Evolutionary conservation across 1,140 invertebrate genomes (phyloP).

Genomic region (Papilio polyxenes): DNA sequence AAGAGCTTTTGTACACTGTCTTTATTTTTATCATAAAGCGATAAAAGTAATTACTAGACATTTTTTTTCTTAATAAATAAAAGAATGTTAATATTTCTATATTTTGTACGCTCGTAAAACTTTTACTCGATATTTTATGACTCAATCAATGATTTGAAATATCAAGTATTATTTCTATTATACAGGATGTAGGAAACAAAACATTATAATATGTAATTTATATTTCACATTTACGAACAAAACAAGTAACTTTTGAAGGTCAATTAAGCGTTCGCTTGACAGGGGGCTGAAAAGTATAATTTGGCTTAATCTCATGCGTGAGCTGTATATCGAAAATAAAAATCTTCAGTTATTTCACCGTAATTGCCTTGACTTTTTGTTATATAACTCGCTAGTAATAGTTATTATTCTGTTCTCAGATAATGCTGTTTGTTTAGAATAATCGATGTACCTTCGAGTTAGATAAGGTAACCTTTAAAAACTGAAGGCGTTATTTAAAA

Average conservation of each 20-base stretch:
- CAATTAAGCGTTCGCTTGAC: constrained; percentile 29
- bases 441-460: neutral
- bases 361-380: constrained; percentile 2
- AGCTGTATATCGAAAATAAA: constrained; percentile 13
- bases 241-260: constrained; percentile 25
- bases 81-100: neutral
- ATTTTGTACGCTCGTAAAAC: constrained; percentile 3
- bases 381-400: neutral
- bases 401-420: neutral
- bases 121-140: neutral
- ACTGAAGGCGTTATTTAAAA: too few relatives aligned
- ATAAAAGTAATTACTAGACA: neutral
- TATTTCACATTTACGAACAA: neutral
- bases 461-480: too few relatives aligned
- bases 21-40: neutral
- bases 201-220: neutral
- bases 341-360: neutral
- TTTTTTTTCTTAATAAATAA: neutral
- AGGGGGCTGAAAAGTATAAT: constrained; percentile 28
- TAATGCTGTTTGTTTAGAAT: neutral
- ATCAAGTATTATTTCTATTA: neutral
- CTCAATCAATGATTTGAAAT: neutral
- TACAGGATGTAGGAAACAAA: neutral
- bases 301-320: constrained; percentile 18
- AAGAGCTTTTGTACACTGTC: neutral